Base-by-base conservation (phyloP, 2,113 vertebrate species). In the Hemiscyllium ocellatum region DNA sequence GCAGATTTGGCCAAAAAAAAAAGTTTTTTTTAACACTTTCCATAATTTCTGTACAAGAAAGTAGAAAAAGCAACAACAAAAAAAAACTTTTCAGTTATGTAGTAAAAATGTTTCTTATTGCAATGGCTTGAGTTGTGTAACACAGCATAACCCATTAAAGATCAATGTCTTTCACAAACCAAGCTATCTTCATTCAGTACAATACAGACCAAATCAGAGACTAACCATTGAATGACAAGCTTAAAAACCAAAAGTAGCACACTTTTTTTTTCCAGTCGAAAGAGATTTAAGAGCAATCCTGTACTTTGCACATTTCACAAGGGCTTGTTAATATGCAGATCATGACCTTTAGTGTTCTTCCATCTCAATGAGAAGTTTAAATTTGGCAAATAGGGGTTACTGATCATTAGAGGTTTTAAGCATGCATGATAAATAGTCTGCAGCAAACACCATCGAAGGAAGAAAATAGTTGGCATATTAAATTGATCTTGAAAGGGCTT, bases 41-140 rank as follows among this genome's bases (percentile, higher is more conserved):
- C 80, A 61, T n/a, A 90, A 90, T 90, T 90, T 90, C 56, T 91
- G 87, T 91, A 93, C 80, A 83, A 83, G 33, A 37, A 93, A 66
- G 66, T 2, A 91, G 33, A 68, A 1, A 37, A 93, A 66, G 20
- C n/a, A 37, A 37, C 12, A n/a, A 20, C 4, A 83, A 42, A 83
- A 83, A 37, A 83, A 15, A 0, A 19, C 33, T 66, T 65, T 37
- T 22, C 33, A 66, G 61, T 37, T 20, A 66, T 20, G 56, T 22
- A 20, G 37, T 37, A 66, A 66, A 93, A 91, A 66, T 91, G 15
- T 33, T 66, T 65, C 50, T 90, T 19, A 42, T 37, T 37, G 17
- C 20, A 7, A 66, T 68, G 89, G 61, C 65, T 93, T 93, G 19
- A 93, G 66, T 93, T 66, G 33, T n/a, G 87, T 66, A 66, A 17